A percentile compares a stretch with the other conserved stretches of the same genome.
Evolutionary conservation across 2,888 invertebrate genomes (phyloP).

Genomic region (Tiphia femorata): DNA sequence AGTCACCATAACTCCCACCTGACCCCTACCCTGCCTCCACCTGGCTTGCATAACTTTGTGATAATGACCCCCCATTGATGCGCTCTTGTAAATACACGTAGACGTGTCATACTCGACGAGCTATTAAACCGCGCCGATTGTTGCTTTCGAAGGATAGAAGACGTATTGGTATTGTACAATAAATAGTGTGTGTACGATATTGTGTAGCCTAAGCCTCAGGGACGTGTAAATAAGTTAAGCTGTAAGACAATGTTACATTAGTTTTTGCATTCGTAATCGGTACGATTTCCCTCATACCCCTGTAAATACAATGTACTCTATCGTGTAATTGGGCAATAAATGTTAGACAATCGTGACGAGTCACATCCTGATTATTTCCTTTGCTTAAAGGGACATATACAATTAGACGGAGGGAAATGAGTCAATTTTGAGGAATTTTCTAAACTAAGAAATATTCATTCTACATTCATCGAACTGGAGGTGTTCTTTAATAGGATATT

Average conservation of each 20-base stretch:
- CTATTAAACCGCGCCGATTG: constrained; percentile 17
- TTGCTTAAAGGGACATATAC: too few species aligned
- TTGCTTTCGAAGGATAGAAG: constrained; percentile 41
- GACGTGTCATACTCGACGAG: constrained; percentile 21
- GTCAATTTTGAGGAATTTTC: too few species aligned
- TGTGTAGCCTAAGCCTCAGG: constrained; percentile 58
- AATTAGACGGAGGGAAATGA: too few species aligned
- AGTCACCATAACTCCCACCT: too few species aligned
- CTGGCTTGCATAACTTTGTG: constrained; percentile 29
- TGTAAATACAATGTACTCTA: constrained; percentile 57
- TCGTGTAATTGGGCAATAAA: constrained; percentile 60
- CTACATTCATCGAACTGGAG: too few species aligned
- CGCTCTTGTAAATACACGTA: constrained; percentile 30
- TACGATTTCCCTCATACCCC: constrained; percentile 27
- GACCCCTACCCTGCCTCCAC: constrained; percentile 6
- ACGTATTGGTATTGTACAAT: constrained; percentile 47
- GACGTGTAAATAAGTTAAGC: constrained; percentile 59
- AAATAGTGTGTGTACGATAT: constrained; percentile 47
- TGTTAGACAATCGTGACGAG: constrained; percentile 53
- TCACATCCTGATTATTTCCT: neutral
- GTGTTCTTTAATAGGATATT: too few species aligned
- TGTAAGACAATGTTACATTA: constrained; percentile 51
- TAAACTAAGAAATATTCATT: too few species aligned
- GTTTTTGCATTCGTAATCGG: constrained; percentile 57
- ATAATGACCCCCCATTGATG: constrained; percentile 22